These are phyloP conservation scores for Drosophila nr. perissopoda DNA, from an alignment of 2,888 invertebrate genomes.

Conservation along the genomic window DNA sequence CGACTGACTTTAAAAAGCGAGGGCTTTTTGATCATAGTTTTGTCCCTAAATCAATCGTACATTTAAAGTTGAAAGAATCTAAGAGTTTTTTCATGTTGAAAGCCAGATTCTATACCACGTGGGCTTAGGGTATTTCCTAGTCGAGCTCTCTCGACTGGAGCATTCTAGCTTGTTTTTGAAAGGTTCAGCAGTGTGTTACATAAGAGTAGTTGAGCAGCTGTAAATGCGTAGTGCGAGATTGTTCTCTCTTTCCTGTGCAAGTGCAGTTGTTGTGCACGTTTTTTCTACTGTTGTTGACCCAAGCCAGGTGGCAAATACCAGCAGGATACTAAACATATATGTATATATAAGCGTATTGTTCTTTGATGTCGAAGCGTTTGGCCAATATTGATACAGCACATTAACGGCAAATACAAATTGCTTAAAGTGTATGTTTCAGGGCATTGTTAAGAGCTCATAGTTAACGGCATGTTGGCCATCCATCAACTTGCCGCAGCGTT, in stretches of 20 bases:
- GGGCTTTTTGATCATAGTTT: too few relatives aligned
- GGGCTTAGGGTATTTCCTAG: not conserved
- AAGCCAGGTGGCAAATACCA: slow-evolving; percentile 56
- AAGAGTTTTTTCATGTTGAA: not conserved
- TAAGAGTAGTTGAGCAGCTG: slow-evolving; percentile 7
- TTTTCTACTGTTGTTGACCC: slow-evolving; percentile 49
- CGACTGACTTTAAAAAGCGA: too few relatives aligned
- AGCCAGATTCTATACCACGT: not conserved
- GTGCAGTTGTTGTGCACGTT: not conserved
- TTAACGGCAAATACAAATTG: slow-evolving; percentile 61
- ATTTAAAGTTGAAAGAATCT: not conserved
- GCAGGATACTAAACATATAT: slow-evolving; percentile 38
- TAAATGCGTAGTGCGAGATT: slow-evolving; percentile 23
- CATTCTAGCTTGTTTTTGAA: not conserved
- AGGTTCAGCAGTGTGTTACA: slow-evolving; percentile 1
- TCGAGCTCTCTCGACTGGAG: not conserved
- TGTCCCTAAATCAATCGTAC: too few relatives aligned
- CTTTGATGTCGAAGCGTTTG: slow-evolving; percentile 59
- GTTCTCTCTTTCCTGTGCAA: not conserved
- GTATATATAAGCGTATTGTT: not conserved
- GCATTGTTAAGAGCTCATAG: slow-evolving; percentile 20
- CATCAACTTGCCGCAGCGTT: slow-evolving; percentile 41
- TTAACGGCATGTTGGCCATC: slow-evolving; percentile 25
- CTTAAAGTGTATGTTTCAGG: not conserved
- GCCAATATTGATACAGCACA: slow-evolving; percentile 67